Conservation (phyloP, 2,888 invertebrate species). For the Girardia tigrina region DNA sequence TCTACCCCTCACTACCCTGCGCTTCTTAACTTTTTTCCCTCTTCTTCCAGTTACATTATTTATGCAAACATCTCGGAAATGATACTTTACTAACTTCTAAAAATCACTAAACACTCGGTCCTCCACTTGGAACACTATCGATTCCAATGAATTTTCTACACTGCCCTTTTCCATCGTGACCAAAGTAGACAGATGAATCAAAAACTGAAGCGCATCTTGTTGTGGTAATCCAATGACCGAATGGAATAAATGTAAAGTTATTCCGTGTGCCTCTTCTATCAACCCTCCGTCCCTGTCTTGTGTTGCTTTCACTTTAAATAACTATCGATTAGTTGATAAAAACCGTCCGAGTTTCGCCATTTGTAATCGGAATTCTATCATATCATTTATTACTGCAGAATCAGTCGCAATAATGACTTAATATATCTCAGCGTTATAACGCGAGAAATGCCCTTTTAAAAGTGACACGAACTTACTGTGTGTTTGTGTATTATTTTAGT, state of each 20-base stretch:
- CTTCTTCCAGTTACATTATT: too few species aligned
- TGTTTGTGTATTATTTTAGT: too few species aligned
- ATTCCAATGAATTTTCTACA: slow-evolving; percentile 66
- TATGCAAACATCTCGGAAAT: background rate
- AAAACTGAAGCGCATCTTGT: slow-evolving; percentile 94
- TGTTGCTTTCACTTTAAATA: slow-evolving; percentile 52
- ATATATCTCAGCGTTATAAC: slow-evolving; percentile 45
- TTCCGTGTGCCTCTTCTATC: slow-evolving; percentile 39
- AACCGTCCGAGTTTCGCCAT: slow-evolving; percentile 71
- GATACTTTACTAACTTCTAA: slow-evolving; percentile 61
- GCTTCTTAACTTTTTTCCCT: too few species aligned
- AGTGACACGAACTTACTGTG: too few species aligned
- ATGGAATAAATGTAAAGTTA: slow-evolving; percentile 55
- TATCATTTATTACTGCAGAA: slow-evolving; percentile 40
- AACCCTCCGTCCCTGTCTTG: slow-evolving; percentile 38
- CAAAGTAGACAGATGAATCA: slow-evolving; percentile 63
- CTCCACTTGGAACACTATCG: slow-evolving; percentile 67
- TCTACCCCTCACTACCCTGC: too few species aligned
- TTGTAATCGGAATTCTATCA: slow-evolving; percentile 50
- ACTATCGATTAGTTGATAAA: slow-evolving; percentile 74
- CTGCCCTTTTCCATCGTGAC: slow-evolving; percentile 58
- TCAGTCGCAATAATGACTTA: slow-evolving; percentile 40
- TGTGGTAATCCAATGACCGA: slow-evolving; percentile 75
- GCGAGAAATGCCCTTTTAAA: slow-evolving; percentile 74
- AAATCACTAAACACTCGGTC: slow-evolving; percentile 70